Percentiles rank a stretch among this genome's conserved stretches.
Conservation (phyloP, 2,113 vertebrate species). For the Climacteris rufus region DNA sequence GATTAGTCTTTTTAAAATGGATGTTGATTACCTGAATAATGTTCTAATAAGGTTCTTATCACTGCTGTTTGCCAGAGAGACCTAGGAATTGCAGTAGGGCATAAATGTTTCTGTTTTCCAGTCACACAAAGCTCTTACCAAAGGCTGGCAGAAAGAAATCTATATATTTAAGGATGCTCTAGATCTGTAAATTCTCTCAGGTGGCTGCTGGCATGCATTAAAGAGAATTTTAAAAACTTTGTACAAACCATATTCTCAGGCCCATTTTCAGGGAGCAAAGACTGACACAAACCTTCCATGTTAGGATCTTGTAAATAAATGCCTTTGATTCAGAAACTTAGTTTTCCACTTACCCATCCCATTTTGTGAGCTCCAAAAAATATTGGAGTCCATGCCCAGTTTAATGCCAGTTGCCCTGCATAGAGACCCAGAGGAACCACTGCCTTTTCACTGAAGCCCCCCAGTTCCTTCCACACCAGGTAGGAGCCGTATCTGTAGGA, state of each 20-base stretch:
- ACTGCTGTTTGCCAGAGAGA: not conserved
- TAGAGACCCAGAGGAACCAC: constrained; percentile 79
- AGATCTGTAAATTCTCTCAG: not conserved
- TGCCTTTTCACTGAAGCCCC: constrained; percentile 71
- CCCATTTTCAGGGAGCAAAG: not conserved
- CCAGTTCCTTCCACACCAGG: constrained; percentile 77
- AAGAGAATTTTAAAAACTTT: not conserved
- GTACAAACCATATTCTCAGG: not conserved
- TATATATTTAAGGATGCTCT: not conserved
- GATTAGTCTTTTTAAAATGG: not conserved
- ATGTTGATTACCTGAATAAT: not conserved
- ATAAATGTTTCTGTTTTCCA: not conserved
- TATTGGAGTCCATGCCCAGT: constrained; percentile 77
- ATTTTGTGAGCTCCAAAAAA: constrained; percentile 75
- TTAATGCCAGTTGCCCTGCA: constrained; percentile 73
- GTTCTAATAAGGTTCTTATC: not conserved
- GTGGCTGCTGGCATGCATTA: not conserved
- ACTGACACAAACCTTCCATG: not conserved
- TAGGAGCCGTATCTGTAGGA: constrained; percentile 75
- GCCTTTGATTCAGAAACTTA: not conserved
- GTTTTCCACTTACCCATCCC: constrained; percentile 73
- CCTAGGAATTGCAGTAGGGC: not conserved
- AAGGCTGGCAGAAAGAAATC: not conserved
- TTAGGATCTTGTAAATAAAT: not conserved
- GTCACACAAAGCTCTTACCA: not conserved